Percentiles rank a stretch among this genome's conserved stretches.
Conservation (phyloP, 2,113 vertebrate genomes). For the Emydocephalus ijimae region DNA sequence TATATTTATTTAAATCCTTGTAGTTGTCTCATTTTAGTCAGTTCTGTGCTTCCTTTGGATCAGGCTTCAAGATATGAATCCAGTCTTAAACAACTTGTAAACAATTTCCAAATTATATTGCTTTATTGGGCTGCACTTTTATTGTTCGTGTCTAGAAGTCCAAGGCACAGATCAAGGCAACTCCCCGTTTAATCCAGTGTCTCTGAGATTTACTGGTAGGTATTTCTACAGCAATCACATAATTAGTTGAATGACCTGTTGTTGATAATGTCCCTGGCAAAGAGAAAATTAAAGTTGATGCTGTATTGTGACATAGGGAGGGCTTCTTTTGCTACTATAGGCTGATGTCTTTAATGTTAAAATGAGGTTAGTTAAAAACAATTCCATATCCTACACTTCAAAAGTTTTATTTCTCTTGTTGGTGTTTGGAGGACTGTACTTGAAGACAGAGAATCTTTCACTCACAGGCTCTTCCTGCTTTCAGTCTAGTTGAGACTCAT, state of each 20-base stretch:
- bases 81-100: not conserved
- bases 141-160: constrained; percentile 72
- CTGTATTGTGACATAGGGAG: not conserved
- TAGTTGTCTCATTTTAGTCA: not conserved
- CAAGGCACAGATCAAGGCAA: constrained; percentile 85
- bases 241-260: constrained; percentile 88
- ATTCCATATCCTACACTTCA: not conserved
- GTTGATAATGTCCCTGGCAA: constrained; percentile 82
- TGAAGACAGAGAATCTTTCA: not conserved
- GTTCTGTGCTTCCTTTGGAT: not conserved
- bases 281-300: constrained; percentile 13
- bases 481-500: not conserved
- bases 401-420: not conserved
- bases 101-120: not conserved
- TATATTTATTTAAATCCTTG: not conserved
- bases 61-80: not conserved
- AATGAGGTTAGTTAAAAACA: not conserved
- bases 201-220: constrained; percentile 71
- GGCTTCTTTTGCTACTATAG: not conserved
- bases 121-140: not conserved
- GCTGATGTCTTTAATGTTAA: not conserved
- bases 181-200: constrained; percentile 89
- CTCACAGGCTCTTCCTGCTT: not conserved
- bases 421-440: not conserved
- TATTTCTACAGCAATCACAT: constrained; percentile 84